These are phyloP conservation scores for Macrophya annulata DNA, from an alignment of 2,888 invertebrate species.

Conservation along the genomic window DNA sequence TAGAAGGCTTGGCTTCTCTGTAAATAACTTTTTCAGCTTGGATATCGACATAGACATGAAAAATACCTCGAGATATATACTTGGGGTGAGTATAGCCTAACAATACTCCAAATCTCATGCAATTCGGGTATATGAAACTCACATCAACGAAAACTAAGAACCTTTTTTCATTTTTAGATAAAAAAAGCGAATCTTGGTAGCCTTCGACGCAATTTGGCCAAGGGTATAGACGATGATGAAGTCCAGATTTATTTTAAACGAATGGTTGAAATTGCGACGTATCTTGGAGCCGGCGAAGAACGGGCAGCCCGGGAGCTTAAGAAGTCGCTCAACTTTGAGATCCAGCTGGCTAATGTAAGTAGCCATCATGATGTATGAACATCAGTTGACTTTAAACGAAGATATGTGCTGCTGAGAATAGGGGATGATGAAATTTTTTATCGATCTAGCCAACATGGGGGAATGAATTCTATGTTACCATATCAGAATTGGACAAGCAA, in stretches of 20 bases:
- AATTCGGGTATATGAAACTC: neutral
- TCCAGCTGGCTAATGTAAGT: constrained; percentile 93
- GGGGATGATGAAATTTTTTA: neutral
- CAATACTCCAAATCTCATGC: neutral
- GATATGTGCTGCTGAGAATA: neutral
- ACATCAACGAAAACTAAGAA: too few species aligned
- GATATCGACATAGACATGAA: constrained; percentile 94
- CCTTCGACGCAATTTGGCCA: constrained; percentile 80
- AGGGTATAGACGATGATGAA: constrained; percentile 90
- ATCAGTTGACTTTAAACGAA: neutral
- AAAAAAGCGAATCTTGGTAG: constrained; percentile 85
- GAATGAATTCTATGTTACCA: constrained; percentile 94
- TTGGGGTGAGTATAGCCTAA: constrained; percentile 85
- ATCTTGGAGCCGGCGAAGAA: constrained; percentile 90
- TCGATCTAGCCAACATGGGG: constrained; percentile 74
- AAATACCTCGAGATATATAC: constrained; percentile 91
- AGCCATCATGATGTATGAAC: neutral
- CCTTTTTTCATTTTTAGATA: constrained; percentile 81
- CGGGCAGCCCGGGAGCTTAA: constrained; percentile 87
- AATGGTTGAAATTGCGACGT: constrained; percentile 92
- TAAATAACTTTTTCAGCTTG: constrained; percentile 95
- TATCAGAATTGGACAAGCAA: constrained; percentile 87
- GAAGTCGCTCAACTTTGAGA: constrained; percentile 93
- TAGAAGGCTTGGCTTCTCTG: constrained; percentile 90
- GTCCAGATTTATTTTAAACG: constrained; percentile 92